A percentile compares a stretch with the other conserved stretches of the same genome.
phyloP scores from a whole-genome alignment of 2,797 vertebrate species.

The Smutsia gigantea region DNA sequence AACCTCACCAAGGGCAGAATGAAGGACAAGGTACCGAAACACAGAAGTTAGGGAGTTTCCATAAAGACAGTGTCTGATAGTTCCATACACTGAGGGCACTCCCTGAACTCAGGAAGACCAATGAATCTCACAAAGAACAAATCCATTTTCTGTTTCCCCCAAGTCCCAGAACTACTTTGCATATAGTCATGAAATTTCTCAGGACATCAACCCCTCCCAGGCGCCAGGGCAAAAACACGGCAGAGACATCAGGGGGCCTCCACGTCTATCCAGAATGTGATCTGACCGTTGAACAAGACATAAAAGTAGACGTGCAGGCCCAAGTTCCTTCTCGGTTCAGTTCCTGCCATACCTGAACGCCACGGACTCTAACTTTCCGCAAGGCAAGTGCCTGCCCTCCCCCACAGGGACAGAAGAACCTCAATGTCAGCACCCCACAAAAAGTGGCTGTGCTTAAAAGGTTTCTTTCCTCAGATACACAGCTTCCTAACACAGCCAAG shows the following conservation, averaged over 20 bases:
- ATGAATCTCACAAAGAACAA: background rate
- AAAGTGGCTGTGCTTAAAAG: background rate
- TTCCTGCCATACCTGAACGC: accelerated
- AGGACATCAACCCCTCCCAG: background rate
- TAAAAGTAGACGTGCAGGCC: accelerated
- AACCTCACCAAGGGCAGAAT: background rate
- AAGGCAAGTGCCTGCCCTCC: accelerated
- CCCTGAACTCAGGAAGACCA: background rate
- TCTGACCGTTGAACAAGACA: background rate
- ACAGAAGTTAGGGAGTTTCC: background rate
- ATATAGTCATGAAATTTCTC: background rate
- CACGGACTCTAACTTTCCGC: too few species aligned
- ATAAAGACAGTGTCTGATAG: accelerated
- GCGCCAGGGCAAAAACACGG: background rate
- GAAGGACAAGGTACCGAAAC: background rate
- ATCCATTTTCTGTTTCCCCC: background rate
- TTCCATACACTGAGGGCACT: background rate
- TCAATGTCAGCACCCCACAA: background rate
- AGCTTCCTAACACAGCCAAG: background rate
- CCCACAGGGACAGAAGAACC: background rate
- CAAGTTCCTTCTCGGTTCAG: background rate
- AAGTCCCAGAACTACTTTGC: background rate
- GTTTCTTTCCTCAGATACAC: background rate
- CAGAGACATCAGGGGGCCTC: accelerated
- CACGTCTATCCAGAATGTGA: accelerated